Evolutionary conservation across 2,797 vertebrate species (phyloP).

Genomic region (Gobionotothen gibberifrons): DNA sequence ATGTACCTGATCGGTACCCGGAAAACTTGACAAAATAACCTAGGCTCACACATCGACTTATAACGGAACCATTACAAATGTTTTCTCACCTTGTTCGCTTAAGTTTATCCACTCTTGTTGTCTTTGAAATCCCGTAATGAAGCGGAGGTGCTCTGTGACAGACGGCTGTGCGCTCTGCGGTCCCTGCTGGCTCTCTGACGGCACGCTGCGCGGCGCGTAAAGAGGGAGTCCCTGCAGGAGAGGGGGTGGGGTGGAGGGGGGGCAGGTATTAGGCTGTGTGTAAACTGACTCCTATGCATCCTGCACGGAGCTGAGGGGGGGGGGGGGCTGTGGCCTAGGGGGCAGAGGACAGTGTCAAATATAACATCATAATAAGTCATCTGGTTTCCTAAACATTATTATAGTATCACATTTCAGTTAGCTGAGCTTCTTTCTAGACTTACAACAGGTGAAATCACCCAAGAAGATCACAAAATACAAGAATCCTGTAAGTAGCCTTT

Average conservation of each 20-base stretch:
- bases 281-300: conserved; percentile 66
- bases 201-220: conserved; percentile 26
- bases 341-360: background rate
- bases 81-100: conserved; percentile 56
- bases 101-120: conserved; percentile 38
- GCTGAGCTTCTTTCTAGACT: no score
- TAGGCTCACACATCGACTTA: background rate
- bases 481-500: no score
- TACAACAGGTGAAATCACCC: no score
- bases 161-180: conserved; percentile 55
- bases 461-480: no score
- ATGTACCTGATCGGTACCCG: conserved; percentile 4
- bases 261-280: conserved; percentile 67
- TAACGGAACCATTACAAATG: background rate
- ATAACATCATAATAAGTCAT: background rate
- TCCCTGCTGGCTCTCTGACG: conserved; percentile 59
- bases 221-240: conserved; percentile 46
- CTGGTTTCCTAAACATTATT: background rate
- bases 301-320: conserved; percentile 31
- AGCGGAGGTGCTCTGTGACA: conserved; percentile 33
- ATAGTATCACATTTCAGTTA: background rate
- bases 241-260: conserved; percentile 8
- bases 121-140: conserved; percentile 34
- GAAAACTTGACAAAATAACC: conserved; percentile 33
- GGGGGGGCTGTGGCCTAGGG: background rate